Evolutionary conservation across 2,113 vertebrate genomes (phyloP).

Genomic region (Talpa occidentalis): DNA sequence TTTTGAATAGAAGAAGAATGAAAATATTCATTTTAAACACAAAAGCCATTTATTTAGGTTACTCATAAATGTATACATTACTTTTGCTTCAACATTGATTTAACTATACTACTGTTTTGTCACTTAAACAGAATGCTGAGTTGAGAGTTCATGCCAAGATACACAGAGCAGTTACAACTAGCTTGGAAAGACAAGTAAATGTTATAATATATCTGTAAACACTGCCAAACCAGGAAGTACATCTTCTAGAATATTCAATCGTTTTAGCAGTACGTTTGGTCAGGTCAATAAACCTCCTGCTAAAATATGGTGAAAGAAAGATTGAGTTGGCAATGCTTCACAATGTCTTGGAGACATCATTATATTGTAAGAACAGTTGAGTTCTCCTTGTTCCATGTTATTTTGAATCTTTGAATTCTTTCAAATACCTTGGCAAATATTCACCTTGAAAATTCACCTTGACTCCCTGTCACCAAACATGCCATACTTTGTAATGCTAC

Average conservation of each 20-base stretch:
- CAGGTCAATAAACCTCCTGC: not conserved
- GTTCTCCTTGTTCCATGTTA: not conserved
- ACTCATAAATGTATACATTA: not conserved
- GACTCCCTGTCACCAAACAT: not conserved
- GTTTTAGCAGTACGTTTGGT: not conserved
- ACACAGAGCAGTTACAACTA: not conserved
- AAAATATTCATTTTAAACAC: not conserved
- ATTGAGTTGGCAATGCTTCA: accelerated
- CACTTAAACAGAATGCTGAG: not conserved
- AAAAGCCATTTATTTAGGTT: not conserved
- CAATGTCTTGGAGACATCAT: not conserved
- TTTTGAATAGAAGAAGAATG: not conserved
- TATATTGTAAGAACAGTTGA: not conserved
- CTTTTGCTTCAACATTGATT: not conserved
- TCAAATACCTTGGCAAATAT: not conserved
- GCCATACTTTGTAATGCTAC: not conserved
- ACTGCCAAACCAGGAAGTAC: accelerated
- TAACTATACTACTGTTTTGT: not conserved
- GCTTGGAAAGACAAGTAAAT: not conserved
- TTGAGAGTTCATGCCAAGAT: not conserved
- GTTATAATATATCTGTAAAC: not conserved
- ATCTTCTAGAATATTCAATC: not conserved
- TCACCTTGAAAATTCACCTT: not conserved
- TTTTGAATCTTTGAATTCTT: not conserved
- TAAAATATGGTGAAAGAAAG: not conserved